These are phyloP conservation scores for Cetonia aurata DNA, from an alignment of 2,888 invertebrate species.

Conservation along the genomic window DNA sequence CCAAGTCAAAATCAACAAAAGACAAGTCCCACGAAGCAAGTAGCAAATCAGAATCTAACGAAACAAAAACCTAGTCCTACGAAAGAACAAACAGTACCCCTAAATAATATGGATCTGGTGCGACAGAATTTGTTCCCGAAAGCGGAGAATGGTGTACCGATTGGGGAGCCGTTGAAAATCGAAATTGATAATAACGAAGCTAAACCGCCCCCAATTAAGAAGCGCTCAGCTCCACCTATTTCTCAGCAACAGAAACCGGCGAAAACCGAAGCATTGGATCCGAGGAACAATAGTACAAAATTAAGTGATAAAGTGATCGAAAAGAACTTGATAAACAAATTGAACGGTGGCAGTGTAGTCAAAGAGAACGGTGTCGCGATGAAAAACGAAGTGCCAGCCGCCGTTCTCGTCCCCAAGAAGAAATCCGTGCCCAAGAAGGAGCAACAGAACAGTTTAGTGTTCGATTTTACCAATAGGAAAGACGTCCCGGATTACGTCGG, in stretches of 20 bases:
- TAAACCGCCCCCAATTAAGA: conserved; percentile 21
- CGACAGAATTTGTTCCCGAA: background rate
- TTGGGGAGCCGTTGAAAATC: conserved; percentile 55
- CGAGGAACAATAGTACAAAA: conserved; percentile 28
- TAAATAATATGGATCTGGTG: conserved; percentile 3
- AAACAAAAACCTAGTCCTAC: conserved; percentile 16
- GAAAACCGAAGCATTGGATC: conserved; percentile 6
- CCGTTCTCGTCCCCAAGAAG: conserved; percentile 33
- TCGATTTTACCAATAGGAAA: conserved; percentile 88
- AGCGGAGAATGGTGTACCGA: conserved; percentile 31
- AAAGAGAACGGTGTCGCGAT: conserved; percentile 21
- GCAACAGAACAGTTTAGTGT: conserved; percentile 79
- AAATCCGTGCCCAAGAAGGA: conserved; percentile 61
- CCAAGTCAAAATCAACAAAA: conserved; percentile 5
- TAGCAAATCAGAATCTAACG: conserved; percentile 13
- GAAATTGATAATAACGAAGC: conserved; percentile 49
- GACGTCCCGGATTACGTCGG: conserved; percentile 93
- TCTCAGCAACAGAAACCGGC: conserved; percentile 17
- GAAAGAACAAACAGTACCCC: background rate
- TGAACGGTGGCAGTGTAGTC: conserved; percentile 36
- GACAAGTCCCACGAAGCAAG: background rate
- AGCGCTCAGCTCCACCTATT: background rate
- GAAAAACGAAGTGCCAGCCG: conserved; percentile 44
- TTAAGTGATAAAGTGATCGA: conserved; percentile 73
- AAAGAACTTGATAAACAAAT: conserved; percentile 74